These are phyloP conservation scores for Ochotona princeps DNA, from an alignment of 2,113 vertebrate species.

Conservation along the genomic window DNA sequence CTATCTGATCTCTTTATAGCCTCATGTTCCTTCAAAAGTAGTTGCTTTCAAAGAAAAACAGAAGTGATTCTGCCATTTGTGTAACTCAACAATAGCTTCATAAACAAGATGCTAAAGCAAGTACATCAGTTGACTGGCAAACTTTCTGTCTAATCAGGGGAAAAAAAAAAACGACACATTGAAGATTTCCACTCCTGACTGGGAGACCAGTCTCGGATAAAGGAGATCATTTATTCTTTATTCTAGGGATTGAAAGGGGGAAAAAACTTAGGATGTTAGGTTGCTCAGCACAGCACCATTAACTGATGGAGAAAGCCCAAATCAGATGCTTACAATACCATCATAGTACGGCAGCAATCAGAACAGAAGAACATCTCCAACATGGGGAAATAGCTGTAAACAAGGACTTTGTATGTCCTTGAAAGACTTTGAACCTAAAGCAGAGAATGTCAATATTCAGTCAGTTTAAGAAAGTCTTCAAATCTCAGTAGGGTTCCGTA, in stretches of 20 bases:
- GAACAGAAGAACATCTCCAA: not conserved
- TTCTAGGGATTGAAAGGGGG: no score
- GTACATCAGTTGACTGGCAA: not conserved
- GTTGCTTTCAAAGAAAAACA: constrained; percentile 23
- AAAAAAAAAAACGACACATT: not conserved
- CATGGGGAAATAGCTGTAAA: not conserved
- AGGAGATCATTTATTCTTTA: not conserved
- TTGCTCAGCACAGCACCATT: not conserved
- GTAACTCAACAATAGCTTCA: not conserved
- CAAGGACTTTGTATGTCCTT: not conserved
- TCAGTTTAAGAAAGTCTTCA: not conserved
- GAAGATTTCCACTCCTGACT: not conserved
- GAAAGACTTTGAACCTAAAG: not conserved
- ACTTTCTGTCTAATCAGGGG: not conserved
- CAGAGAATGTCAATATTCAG: not conserved
- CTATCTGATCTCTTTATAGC: not conserved
- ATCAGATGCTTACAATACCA: not conserved
- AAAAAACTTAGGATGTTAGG: not conserved
- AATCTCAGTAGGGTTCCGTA: not conserved
- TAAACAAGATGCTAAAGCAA: not conserved
- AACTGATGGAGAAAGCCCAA: not conserved
- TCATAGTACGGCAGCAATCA: not conserved
- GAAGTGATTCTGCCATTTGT: not conserved
- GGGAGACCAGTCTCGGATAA: no score
- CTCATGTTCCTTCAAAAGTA: not conserved